Base-by-base conservation (phyloP, 2,888 invertebrate genomes). In the Lasioglossum calceatum region DNA sequence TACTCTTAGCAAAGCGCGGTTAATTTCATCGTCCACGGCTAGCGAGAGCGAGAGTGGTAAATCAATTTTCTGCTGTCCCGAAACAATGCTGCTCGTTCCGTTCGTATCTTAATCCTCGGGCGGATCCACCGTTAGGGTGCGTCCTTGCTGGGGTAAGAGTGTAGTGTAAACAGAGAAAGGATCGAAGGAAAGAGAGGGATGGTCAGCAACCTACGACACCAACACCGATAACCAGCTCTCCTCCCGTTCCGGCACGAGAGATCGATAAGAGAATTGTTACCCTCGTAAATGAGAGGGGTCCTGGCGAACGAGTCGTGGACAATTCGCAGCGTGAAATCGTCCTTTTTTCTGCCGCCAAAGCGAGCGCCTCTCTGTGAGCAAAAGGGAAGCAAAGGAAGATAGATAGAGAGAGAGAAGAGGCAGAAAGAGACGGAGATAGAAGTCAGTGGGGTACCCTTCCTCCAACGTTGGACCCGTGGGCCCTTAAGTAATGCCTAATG, bases 281-380 rank as follows among this genome's bases (percentile, higher is more conserved):
- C 83, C 88, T 84, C 83, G 82, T 85, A 84, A 91, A 89, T 81
- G 87, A 87, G 90, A 42, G 71, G 86, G 85, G 70, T 79, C 83
- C 80, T 73, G 87, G 91, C 74, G 90, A 94, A 93, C 93, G 93
- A 93, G 93, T 92, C 93, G 92, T 92, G 93, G 91, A 93, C 92
- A 93, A 94, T 93, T 93, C 94, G 93, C 94, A 93, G 93, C 94
- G 93, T 93, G 93, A 94, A 94, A 93, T 94, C 92, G 89, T 91
- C 91, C 92, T 92, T 92, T 93, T 92, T 90, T 87, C 89, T 88
- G 79, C 88, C 91, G 92, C 84, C 92, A 89, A 91, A 92, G 91
- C 82, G 78, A 75, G 80, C 81, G 87, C 83, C 83, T 79, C 64
- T 67, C 64, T 61, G 67, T 50, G 76, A 86, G 88, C 71, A 39